Percentiles rank a stretch among this genome's conserved stretches.
Evolutionary conservation across 2,888 invertebrate species (phyloP).

Genomic region (Thymelicus lineola): DNA sequence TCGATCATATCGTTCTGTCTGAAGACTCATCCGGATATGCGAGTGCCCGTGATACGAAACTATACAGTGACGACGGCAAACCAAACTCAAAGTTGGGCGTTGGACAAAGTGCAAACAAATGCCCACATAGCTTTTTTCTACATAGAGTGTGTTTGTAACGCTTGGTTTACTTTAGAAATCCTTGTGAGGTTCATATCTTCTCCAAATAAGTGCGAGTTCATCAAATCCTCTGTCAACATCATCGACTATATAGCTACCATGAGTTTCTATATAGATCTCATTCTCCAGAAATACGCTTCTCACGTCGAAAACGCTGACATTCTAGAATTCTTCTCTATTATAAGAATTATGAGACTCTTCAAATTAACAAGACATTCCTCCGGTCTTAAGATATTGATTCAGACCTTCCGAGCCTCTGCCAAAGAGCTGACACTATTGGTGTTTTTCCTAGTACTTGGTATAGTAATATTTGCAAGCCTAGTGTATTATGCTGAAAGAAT

Average conservation of each 20-base stretch:
- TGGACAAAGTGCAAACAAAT: conserved; percentile 97
- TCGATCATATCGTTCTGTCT: conserved; percentile 99
- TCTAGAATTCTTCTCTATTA: conserved; percentile 98
- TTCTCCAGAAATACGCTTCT: conserved; percentile 94
- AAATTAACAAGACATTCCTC: conserved; percentile 98
- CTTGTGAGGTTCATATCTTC: conserved; percentile 96
- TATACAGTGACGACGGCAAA: conserved; percentile 91
- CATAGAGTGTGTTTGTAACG: conserved; percentile 99
- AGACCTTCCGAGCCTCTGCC: conserved; percentile 98
- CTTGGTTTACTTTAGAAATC: conserved; percentile 99
- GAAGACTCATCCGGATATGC: conserved; percentile 99
- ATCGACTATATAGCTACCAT: conserved; percentile 99
- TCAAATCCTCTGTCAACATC: conserved; percentile 98
- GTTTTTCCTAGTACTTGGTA: conserved; percentile 98
- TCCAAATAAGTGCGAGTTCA: conserved; percentile 97
- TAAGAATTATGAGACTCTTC: conserved; percentile 98
- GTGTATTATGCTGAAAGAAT: conserved; percentile 99
- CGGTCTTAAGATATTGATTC: conserved; percentile 98
- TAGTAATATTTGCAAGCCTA: conserved; percentile 98
- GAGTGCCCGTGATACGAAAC: conserved; percentile 95
- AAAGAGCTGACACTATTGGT: conserved; percentile 98
- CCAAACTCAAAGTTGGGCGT: conserved; percentile 91
- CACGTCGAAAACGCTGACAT: conserved; percentile 98
- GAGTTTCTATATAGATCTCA: conserved; percentile 98
- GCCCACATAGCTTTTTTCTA: conserved; percentile 99